Base-by-base conservation (phyloP, 2,113 vertebrate species). In the Sinocyclocheilus rhinocerous region DNA sequence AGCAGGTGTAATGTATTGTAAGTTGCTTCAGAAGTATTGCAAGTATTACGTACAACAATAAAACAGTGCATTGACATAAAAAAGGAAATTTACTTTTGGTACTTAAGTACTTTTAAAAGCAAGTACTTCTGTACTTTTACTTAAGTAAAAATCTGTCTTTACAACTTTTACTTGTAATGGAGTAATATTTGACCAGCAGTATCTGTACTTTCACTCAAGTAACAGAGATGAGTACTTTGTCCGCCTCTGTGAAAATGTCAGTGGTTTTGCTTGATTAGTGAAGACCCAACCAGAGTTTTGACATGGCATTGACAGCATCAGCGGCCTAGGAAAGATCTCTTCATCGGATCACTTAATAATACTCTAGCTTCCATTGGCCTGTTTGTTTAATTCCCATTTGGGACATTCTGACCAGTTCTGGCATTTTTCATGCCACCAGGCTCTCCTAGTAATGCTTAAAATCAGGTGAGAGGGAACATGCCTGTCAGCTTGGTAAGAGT, bases 181-280 rank as follows among this genome's bases (percentile, higher is more conserved):
- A n/a, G n/a, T n/a, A n/a, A n/a, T n/a, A n/a, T n/a, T n/a, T n/a
- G n/a, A n/a, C n/a, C n/a, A n/a, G n/a, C n/a, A n/a, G n/a, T n/a
- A n/a, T n/a, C n/a, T n/a, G n/a, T n/a, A n/a, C n/a, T n/a, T n/a
- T n/a, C n/a, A n/a, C n/a, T n/a, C n/a, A n/a, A n/a, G n/a, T n/a
- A n/a, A n/a, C n/a, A n/a, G n/a, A n/a, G n/a, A n/a, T n/a, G n/a
- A n/a, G n/a, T n/a, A n/a, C n/a, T n/a, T n/a, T n/a, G n/a, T n/a
- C n/a, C n/a, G n/a, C n/a, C n/a, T n/a, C n/a, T n/a, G n/a, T 91
- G 81, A 92, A 92, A 90, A 90, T 84, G 87, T 92, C 89, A 84
- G 69, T 75, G 89, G 87, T 90, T 90, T 87, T 33, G 42, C 59
- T 87, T 90, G 76, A 91, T 90, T 81, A 79, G 89, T 65, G 84